Conservation (phyloP, 2,888 invertebrate species). For the Pseudanteris insignis region DNA sequence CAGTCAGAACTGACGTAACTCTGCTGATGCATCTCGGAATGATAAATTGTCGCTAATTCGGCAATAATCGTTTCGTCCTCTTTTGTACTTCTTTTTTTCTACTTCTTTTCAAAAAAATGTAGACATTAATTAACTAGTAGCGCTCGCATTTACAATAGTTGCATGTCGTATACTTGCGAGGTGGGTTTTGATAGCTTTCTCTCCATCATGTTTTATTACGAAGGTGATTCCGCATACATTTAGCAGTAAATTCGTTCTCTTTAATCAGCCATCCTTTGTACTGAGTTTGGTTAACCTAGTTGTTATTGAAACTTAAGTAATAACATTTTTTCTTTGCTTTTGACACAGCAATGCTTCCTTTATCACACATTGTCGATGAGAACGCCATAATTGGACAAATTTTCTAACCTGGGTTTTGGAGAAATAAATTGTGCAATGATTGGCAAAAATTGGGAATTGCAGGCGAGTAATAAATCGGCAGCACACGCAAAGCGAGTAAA, state of each 20-base stretch:
- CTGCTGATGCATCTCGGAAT: constrained; percentile 14
- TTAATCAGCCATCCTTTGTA: constrained; percentile 6
- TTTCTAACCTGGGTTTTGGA: too few relatives aligned
- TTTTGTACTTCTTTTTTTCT: background rate
- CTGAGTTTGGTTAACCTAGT: too few relatives aligned
- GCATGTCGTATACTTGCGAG: constrained; percentile 4
- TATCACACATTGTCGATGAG: too few relatives aligned
- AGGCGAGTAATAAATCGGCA: too few relatives aligned
- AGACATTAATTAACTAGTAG: constrained; percentile 1
- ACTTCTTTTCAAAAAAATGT: constrained; percentile 1
- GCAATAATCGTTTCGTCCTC: background rate
- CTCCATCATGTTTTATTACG: constrained; percentile 13
- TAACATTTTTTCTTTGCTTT: too few relatives aligned
- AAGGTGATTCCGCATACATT: constrained; percentile 12
- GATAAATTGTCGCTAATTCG: constrained; percentile 5
- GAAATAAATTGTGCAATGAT: too few relatives aligned
- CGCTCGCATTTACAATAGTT: constrained; percentile 1
- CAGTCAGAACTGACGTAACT: constrained; percentile 13
- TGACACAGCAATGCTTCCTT: too few relatives aligned
- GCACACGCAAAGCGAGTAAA: too few relatives aligned
- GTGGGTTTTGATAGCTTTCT: constrained; percentile 3
- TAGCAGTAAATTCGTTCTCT: constrained; percentile 10
- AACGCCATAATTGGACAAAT: too few relatives aligned
- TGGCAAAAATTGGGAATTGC: too few relatives aligned
- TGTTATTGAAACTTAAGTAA: too few relatives aligned